These are phyloP conservation scores for Charaxes varanes DNA, from an alignment of 1,140 invertebrate species.

Conservation along the genomic window DNA sequence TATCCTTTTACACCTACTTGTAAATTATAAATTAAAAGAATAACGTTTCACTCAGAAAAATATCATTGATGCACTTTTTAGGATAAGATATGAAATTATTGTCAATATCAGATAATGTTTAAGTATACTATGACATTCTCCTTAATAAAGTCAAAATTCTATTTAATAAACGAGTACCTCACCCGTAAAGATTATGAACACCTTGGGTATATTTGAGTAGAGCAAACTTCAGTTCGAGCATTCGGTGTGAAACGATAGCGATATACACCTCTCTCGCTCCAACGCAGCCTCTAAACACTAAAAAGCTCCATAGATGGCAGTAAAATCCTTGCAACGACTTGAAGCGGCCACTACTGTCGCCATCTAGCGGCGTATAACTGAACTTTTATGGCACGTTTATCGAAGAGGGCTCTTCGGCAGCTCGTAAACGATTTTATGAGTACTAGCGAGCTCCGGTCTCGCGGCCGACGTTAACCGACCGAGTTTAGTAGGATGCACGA, in stretches of 20 bases:
- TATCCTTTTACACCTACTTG: too few relatives aligned
- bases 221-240: conserved; percentile 23
- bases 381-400: conserved; percentile 72
- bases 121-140: too few relatives aligned
- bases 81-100: too few relatives aligned
- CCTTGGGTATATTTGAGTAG: conserved; percentile 20
- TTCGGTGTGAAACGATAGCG: conserved; percentile 21
- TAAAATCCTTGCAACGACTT: conserved; percentile 64
- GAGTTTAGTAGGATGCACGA: conserved; percentile 58
- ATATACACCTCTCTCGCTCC: conserved; percentile 26
- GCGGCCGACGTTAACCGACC: conserved; percentile 65
- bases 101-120: too few relatives aligned
- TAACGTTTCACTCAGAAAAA: too few relatives aligned
- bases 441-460: conserved; percentile 61
- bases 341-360: conserved; percentile 67
- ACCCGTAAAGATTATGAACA: too few relatives aligned
- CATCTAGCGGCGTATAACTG: conserved; percentile 67
- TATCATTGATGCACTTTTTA: too few relatives aligned
- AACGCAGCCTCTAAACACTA: conserved; percentile 49
- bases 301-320: conserved; percentile 72
- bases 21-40: too few relatives aligned
- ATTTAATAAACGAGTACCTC: too few relatives aligned
- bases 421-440: conserved; percentile 72
- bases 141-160: too few relatives aligned
- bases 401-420: conserved; percentile 71